A percentile compares a stretch with the other conserved stretches of the same genome.
Evolutionary conservation across 2,113 vertebrate genomes (phyloP).

Genomic region (Menidia beryllina): DNA sequence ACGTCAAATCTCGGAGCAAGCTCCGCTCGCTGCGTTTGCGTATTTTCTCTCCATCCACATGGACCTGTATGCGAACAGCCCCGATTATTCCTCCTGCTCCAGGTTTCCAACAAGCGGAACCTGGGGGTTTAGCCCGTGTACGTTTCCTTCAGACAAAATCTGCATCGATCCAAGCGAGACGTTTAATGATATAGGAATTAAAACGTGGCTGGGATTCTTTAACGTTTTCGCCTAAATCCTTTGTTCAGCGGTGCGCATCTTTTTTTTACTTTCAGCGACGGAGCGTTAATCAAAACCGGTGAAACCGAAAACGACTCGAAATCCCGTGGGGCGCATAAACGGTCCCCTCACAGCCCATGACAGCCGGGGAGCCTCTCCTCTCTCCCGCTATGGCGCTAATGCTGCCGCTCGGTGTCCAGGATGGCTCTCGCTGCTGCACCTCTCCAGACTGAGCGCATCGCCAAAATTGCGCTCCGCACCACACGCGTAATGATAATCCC

Average conservation of each 20-base stretch:
- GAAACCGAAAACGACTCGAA: conserved; percentile 15
- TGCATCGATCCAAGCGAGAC: conserved; percentile 17
- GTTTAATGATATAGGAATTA: conserved; percentile 14
- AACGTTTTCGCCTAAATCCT: conserved; percentile 67
- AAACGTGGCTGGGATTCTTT: conserved; percentile 15
- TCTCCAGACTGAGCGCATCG: conserved; percentile 63
- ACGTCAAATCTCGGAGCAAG: conserved; percentile 79
- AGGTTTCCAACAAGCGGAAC: conserved; percentile 15
- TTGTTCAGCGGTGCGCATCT: conserved; percentile 67
- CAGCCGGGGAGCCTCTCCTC: conserved; percentile 6
- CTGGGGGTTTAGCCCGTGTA: conserved; percentile 44
- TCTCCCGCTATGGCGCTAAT: conserved; percentile 16
- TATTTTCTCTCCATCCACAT: conserved; percentile 64
- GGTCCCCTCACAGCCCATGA: neutral
- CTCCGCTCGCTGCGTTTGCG: conserved; percentile 32
- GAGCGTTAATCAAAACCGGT: conserved; percentile 30
- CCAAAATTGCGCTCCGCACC: conserved; percentile 61
- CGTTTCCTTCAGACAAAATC: conserved; percentile 34
- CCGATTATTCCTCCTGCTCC: conserved; percentile 54
- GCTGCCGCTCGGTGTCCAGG: conserved; percentile 29
- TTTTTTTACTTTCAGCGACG: conserved; percentile 36
- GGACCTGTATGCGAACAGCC: conserved; percentile 31
- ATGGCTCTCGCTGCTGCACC: conserved; percentile 52
- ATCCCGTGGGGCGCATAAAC: conserved; percentile 22
- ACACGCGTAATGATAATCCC: conserved; percentile 72